Conservation (phyloP, 2,797 vertebrate species). For the Acipenser transmontanus region DNA sequence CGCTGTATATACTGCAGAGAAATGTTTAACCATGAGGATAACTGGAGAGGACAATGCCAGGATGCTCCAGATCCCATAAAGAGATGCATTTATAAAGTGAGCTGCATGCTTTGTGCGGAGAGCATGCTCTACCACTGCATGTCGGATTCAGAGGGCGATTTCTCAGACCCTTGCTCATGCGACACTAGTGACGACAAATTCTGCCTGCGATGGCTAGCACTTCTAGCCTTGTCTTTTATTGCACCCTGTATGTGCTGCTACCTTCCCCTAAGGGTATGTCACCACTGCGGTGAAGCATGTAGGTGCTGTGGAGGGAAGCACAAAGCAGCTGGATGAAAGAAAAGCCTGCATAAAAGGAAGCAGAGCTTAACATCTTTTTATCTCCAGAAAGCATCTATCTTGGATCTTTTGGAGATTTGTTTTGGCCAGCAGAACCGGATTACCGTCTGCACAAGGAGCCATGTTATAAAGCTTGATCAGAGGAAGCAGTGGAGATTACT, state of each 20-base stretch:
- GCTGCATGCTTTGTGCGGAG: slow-evolving; percentile 98
- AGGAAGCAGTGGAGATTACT: slow-evolving; percentile 62
- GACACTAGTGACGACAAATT: slow-evolving; percentile 96
- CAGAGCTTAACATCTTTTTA: slow-evolving; percentile 72
- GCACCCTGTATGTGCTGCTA: slow-evolving; percentile 99
- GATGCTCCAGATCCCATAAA: slow-evolving; percentile 95
- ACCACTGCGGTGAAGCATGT: slow-evolving; percentile 92
- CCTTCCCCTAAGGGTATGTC: slow-evolving; percentile 88
- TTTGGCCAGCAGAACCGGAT: slow-evolving; percentile 55
- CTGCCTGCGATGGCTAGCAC: slow-evolving; percentile 94
- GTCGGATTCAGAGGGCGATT: slow-evolving; percentile 98
- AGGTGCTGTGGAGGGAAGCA: slow-evolving; percentile 96
- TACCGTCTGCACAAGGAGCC: slow-evolving; percentile 54
- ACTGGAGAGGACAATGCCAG: slow-evolving; percentile 89
- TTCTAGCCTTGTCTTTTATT: slow-evolving; percentile 90
- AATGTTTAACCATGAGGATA: slow-evolving; percentile 97
- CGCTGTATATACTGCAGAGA: slow-evolving; percentile 96
- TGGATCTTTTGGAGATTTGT: slow-evolving; percentile 65
- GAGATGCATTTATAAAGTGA: slow-evolving; percentile 97
- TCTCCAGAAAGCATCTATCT: slow-evolving; percentile 68
- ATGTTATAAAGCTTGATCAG: slow-evolving; percentile 62
- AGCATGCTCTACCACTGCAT: slow-evolving; percentile 99
- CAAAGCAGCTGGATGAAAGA: slow-evolving; percentile 92
- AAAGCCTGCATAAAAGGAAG: slow-evolving; percentile 41
- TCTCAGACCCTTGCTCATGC: slow-evolving; percentile 96